These are phyloP conservation scores for Callospermophilus lateralis DNA, from an alignment of 2,113 vertebrate genomes.

Conservation along the genomic window DNA sequence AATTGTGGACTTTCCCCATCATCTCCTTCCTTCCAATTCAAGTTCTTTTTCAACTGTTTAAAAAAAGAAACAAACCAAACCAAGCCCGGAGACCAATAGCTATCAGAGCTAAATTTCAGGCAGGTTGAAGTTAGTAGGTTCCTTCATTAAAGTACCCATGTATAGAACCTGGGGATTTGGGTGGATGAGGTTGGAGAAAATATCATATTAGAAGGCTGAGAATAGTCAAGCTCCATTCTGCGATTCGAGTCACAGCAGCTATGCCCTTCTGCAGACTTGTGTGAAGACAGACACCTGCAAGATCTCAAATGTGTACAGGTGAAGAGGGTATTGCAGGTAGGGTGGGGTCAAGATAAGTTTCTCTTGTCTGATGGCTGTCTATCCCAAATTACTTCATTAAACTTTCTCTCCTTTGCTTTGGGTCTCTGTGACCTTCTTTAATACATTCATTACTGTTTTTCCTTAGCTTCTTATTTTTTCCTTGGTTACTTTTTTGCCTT, in stretches of 20 bases:
- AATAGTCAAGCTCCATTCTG: not conserved
- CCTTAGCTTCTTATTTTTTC: not conserved
- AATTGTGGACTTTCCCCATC: not conserved
- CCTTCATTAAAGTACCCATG: not conserved
- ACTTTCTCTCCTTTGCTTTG: not conserved
- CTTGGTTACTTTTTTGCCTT: slow-evolving; percentile 1
- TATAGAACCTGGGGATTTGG: not conserved
- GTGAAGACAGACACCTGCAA: not conserved
- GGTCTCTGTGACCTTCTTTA: slow-evolving; percentile 7
- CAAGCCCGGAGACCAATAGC: not conserved
- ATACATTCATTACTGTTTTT: not conserved
- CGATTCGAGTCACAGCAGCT: not conserved
- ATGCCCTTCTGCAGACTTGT: not conserved
- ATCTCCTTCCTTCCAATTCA: slow-evolving; percentile 16
- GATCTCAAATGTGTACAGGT: not conserved
- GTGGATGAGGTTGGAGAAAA: not conserved
- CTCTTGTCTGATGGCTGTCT: not conserved
- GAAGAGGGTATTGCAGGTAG: not conserved
- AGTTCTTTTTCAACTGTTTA: slow-evolving; percentile 54
- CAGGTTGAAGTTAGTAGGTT: not conserved
- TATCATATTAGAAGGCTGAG: not conserved
- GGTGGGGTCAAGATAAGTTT: not conserved
- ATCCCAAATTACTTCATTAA: not conserved
- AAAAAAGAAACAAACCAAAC: not conserved
- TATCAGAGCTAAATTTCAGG: not conserved